phyloP scores from a whole-genome alignment of 2,888 invertebrate genomes.

The Trachelus tabidus region DNA sequence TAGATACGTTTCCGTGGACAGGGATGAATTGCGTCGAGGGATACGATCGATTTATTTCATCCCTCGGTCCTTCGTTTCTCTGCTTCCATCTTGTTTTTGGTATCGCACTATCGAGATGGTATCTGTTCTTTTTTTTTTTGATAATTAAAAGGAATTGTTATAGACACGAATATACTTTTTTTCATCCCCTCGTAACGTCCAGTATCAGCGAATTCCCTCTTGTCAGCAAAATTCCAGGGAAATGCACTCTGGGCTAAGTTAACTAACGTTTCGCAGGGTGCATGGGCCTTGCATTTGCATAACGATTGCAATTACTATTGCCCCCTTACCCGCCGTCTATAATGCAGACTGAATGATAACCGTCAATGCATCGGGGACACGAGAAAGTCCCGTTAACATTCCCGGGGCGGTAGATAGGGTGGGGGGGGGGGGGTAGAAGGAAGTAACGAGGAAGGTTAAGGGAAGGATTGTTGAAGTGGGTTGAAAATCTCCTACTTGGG shows the following conservation, averaged over 20 bases:
- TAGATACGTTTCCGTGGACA: conserved; percentile 57
- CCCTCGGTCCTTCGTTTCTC: neutral
- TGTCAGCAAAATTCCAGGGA: neutral
- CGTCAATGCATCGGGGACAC: conserved; percentile 44
- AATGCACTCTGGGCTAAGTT: neutral
- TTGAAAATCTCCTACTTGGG: neutral
- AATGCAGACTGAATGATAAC: conserved; percentile 45
- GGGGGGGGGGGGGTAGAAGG: conserved; percentile 12
- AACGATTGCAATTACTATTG: conserved; percentile 48
- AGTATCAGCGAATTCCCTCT: neutral
- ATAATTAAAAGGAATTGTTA: neutral
- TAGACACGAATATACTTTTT: neutral
- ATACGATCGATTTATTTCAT: conserved; percentile 58
- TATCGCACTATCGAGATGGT: neutral
- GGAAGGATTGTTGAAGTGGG: neutral
- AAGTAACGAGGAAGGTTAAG: neutral
- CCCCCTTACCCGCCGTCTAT: conserved; percentile 40
- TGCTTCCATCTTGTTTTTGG: neutral
- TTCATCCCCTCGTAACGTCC: neutral
- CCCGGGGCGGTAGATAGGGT: conserved; percentile 22
- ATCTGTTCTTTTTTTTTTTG: neutral
- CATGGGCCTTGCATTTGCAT: conserved; percentile 39
- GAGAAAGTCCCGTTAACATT: conserved; percentile 46
- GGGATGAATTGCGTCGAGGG: conserved; percentile 54
- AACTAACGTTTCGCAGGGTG: neutral